Percentiles rank a stretch among this genome's conserved stretches.
phyloP scores from a whole-genome alignment of 2,888 invertebrate species.

The Apamea epomidion region DNA sequence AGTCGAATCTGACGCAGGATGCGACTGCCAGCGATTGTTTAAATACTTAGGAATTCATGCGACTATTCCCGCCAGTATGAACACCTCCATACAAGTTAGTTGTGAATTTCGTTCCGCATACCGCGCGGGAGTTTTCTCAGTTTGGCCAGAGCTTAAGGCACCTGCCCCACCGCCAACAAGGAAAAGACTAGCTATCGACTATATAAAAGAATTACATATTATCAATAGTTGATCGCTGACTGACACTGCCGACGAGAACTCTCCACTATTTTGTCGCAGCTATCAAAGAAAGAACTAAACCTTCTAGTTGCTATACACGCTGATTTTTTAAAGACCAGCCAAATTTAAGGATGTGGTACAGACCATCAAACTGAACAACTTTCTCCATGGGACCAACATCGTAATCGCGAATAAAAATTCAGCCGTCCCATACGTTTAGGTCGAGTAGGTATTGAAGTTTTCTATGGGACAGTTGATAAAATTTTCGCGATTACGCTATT shows the following conservation, averaged over 20 bases:
- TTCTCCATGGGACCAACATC: no score
- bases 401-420: no score
- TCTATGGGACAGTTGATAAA: no score
- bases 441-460: no score
- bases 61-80: not conserved
- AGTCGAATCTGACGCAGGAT: not conserved
- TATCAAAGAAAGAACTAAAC: not conserved
- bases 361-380: no score
- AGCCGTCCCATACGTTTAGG: no score
- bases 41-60: not conserved
- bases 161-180: not conserved
- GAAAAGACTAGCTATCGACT: not conserved
- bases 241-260: not conserved
- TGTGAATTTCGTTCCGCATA: not conserved
- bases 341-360: no score
- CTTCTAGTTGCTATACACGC: not conserved
- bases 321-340: no score
- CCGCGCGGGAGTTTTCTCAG: not conserved
- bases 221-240: not conserved
- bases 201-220: not conserved
- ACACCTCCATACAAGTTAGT: not conserved
- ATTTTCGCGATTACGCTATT: no score
- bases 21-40: not conserved
- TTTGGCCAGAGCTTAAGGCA: not conserved
- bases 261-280: not conserved